Evolutionary conservation across 2,888 invertebrate genomes (phyloP).

Genomic region (Drosophila tanythrix): DNA sequence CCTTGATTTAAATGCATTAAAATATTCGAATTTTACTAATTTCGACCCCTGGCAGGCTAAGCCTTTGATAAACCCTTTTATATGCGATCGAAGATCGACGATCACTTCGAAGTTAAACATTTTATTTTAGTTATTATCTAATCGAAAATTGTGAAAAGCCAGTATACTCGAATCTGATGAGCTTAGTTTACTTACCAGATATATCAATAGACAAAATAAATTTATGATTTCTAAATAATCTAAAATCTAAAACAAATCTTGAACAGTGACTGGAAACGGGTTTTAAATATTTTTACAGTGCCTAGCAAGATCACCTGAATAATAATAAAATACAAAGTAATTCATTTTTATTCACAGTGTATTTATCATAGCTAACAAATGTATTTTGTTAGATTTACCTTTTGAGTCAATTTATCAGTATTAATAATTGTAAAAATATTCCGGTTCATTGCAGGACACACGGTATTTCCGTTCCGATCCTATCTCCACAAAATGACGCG

Average conservation of each 20-base stretch:
- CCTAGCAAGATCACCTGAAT: not conserved
- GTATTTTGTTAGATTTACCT: not conserved
- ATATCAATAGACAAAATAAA: not conserved
- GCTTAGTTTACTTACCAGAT: not conserved
- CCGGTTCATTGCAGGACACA: not conserved
- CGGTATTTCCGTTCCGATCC: not conserved
- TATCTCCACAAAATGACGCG: not conserved
- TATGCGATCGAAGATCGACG: not conserved
- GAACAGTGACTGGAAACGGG: not conserved
- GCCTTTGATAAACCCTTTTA: not conserved
- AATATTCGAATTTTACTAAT: not conserved
- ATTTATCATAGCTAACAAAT: not conserved
- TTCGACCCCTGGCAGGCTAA: not conserved
- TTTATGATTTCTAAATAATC: not conserved
- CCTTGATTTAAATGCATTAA: not conserved
- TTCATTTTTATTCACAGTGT: not conserved
- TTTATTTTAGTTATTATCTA: not conserved
- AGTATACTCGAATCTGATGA: not conserved
- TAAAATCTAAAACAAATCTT: not conserved
- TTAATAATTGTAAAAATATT: not conserved
- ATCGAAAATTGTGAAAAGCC: not conserved
- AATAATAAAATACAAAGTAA: not conserved
- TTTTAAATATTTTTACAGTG: not conserved
- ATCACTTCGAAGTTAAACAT: accelerated
- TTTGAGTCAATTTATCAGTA: not conserved